Evolutionary conservation across 2,888 invertebrate species (phyloP), one percentile per base, ranked within the genome.

Genomic region (Polyploca ridens): DNA sequence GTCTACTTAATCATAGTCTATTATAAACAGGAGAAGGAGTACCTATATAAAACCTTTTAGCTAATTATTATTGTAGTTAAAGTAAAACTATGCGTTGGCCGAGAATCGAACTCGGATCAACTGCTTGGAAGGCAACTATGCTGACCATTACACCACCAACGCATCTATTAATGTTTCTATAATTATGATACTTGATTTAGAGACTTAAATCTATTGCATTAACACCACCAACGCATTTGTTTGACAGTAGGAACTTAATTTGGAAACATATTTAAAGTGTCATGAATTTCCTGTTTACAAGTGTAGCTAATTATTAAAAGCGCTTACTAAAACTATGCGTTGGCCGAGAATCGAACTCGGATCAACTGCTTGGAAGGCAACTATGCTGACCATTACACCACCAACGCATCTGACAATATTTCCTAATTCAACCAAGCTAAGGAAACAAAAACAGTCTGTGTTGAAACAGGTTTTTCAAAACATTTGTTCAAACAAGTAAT

Each of bases 81-180:
- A 54, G 58, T 72, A 85, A 87, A 82, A 76, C 60, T 73, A 78
- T 93, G 91, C 92, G 91, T 89, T 81, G 91, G 92, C 91, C 92
- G 94, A 90, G 92, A 94, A 94, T 94, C 94, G 93, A 94, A 93
- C 92, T 90, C 91, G 93, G 91, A 93, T 94, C 93, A 93, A 94
- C 93, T 94, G 93, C 93, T 93, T 94, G 93, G 92, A 93, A 93
- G 93, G 93, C 93, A 93, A 94, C 93, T 94, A 94, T 94, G 93
- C 93, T 93, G 89, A 94, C 93, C 93, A 94, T 93, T 93, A 92
- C 93, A 93, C 93, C 93, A 94, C 93, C 94, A 89, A 90, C 93
- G 93, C 93, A 76, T 68, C 63, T 77, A 11, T 46, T 27, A 1
- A 2, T 27, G 2, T 27, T 27, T 1, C 27, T 27, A 27, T 27